Evolutionary conservation across 2,113 vertebrate genomes (phyloP), one percentile per base, ranked within the genome.

Genomic region (Aleadryas rufinucha): DNA sequence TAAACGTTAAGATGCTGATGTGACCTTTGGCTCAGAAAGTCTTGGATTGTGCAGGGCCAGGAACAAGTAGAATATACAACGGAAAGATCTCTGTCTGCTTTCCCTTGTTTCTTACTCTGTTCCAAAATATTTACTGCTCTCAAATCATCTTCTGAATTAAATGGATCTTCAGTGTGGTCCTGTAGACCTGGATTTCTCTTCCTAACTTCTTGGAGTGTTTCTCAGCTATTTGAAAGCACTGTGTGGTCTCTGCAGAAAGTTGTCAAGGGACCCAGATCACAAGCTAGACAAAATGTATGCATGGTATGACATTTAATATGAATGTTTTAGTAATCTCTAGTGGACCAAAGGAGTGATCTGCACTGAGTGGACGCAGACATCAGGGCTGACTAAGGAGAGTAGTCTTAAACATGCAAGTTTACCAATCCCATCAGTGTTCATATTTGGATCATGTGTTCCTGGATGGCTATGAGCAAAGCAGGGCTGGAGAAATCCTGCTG

Each of bases 231-330:
- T 95, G 85, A 87, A 94, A 86, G 10, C 76, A 31, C 59, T 95
- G 83, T 95, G 95, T 95, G 95, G 92, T 96, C 94, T 93, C 68
- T 71, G 70, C 88, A 92, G 71, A 81, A 89, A 83, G 57, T 60
- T 95, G 64, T 87, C 86, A 65, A 88, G 71, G 28, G 45, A 92
- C 37, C 12, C 75, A 78, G 59, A 89, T 84, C 90, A 81, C 39
- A 84, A 52, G 13, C 85, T 70, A 63, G 72, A 95, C 79, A 95
- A 89, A 95, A 81, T 13, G 11, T 77, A 50, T 86, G 59, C 20
- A 22, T 33, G 61, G 63, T 61, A 66, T 90, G 90, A 90, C 54
- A 95, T 77, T 92, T 93, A 74, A 92, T 80, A 53, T 27, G 79
- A 92, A 35, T 47, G 3, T 59, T 95, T 96, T 77, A 95, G 42